These are phyloP conservation scores for Otolemur garnettii DNA, from an alignment of 2,113 vertebrate species.

Conservation along the genomic window DNA sequence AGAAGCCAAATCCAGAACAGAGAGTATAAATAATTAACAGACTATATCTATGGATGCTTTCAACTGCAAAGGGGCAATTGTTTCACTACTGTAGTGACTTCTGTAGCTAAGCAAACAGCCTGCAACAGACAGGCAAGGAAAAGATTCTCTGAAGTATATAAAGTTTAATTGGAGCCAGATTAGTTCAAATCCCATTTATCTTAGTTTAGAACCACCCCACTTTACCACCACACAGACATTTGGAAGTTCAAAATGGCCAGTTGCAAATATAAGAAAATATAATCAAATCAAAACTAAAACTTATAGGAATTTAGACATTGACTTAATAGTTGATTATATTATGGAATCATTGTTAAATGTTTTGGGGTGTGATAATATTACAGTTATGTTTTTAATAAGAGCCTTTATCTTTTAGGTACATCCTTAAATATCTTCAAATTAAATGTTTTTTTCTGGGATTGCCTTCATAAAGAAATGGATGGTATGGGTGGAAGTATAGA, in stretches of 20 bases:
- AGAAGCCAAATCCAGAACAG: neutral
- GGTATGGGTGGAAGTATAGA: neutral
- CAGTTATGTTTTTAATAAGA: neutral
- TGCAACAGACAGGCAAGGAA: neutral
- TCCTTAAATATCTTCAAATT: neutral
- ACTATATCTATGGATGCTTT: neutral
- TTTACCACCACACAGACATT: neutral
- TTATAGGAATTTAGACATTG: neutral
- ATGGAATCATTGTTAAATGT: neutral
- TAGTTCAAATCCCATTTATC: neutral
- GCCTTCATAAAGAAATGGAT: neutral
- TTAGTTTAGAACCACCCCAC: neutral
- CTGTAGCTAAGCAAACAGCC: neutral
- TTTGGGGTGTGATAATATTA: neutral
- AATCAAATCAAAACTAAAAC: neutral
- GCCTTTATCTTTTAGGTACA: neutral
- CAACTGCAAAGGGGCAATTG: neutral
- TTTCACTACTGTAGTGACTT: neutral
- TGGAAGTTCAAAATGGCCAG: neutral
- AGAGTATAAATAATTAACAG: neutral
- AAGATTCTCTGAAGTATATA: neutral
- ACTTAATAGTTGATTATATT: neutral
- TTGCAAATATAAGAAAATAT: conserved; percentile 9
- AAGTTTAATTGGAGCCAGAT: neutral
- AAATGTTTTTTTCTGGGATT: neutral